Percentiles rank a stretch among this genome's conserved stretches.
phyloP scores from a whole-genome alignment of 2,113 vertebrate genomes.

The Myotis lucifugus region DNA sequence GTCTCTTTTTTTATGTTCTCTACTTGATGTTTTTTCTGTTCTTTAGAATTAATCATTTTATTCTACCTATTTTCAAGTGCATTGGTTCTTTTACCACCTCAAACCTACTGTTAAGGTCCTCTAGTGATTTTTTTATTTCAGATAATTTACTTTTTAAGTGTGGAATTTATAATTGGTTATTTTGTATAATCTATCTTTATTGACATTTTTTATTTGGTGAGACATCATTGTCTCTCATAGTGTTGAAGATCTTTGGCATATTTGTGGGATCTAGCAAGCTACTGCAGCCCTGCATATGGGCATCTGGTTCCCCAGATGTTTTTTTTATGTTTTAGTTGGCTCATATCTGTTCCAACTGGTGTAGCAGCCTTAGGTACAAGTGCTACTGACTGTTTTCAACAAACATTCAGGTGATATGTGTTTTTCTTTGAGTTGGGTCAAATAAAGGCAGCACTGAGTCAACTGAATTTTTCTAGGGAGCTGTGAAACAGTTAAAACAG shows the following conservation, averaged over 20 bases:
- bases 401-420: background rate
- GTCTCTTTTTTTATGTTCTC: background rate
- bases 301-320: background rate
- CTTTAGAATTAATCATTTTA: background rate
- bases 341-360: background rate
- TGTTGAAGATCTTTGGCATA: background rate
- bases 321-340: background rate
- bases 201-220: background rate
- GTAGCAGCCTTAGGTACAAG: background rate
- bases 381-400: background rate
- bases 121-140: background rate
- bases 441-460: background rate
- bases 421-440: background rate
- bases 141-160: background rate
- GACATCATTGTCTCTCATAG: background rate
- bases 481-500: background rate
- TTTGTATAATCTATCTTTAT: background rate
- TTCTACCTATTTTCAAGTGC: background rate
- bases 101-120: background rate
- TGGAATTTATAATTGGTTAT: constrained; percentile 13
- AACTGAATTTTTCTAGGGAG: background rate
- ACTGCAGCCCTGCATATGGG: background rate
- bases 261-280: background rate
- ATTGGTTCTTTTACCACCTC: background rate
- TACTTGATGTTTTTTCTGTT: background rate